These are phyloP conservation scores for Lasioglossum zephyrum DNA, from an alignment of 2,888 invertebrate genomes.

Conservation along the genomic window DNA sequence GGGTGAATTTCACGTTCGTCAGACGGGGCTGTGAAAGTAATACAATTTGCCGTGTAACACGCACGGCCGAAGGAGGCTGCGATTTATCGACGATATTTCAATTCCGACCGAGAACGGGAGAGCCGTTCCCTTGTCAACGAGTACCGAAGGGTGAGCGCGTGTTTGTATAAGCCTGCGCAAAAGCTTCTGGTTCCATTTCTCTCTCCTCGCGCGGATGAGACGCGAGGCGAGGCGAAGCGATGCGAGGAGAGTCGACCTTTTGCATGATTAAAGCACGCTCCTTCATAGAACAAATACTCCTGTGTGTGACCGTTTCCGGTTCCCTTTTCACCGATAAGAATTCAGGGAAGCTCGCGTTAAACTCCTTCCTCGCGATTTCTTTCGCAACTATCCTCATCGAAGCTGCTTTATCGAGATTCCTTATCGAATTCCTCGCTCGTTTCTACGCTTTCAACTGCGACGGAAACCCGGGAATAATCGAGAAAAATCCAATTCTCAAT, in stretches of 20 bases:
- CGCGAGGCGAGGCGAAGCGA: not conserved
- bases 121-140: constrained; percentile 45
- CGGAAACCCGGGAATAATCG: not conserved
- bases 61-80: constrained; percentile 22
- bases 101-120: constrained; percentile 30
- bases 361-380: not conserved
- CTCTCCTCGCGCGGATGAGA: not conserved
- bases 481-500: not conserved
- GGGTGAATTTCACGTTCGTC: not conserved
- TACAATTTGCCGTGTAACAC: constrained; percentile 17
- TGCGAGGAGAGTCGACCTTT: not conserved
- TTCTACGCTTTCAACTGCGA: not conserved
- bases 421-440: constrained; percentile 5
- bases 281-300: not conserved
- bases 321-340: not conserved
- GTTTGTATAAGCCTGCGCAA: constrained; percentile 7
- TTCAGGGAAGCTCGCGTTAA: not conserved
- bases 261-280: not conserved
- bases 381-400: constrained; percentile 4
- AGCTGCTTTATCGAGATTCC: not conserved
- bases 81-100: constrained; percentile 47
- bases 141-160: constrained; percentile 19
- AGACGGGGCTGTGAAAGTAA: not conserved
- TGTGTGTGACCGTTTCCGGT: constrained; percentile 6
- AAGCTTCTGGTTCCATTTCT: not conserved